These are phyloP conservation scores for Pseudobourletiella spinata DNA, from an alignment of 1,140 invertebrate species.

Conservation along the genomic window DNA sequence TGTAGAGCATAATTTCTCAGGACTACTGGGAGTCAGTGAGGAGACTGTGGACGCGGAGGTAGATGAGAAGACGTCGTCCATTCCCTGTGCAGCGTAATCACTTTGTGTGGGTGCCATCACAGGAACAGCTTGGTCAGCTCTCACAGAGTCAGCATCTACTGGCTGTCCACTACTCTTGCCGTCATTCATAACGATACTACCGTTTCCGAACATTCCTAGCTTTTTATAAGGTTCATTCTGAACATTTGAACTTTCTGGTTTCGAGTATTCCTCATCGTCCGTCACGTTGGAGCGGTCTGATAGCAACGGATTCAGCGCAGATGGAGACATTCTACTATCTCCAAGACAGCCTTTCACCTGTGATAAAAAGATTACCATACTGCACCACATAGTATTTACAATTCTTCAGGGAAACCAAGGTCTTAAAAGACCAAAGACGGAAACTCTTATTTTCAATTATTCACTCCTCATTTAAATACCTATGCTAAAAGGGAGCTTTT, in stretches of 20 bases:
- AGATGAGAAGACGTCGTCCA: not conserved
- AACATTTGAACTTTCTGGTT: not conserved
- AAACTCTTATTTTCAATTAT: too few relatives aligned
- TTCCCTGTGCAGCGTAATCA: not conserved
- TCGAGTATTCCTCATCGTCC: constrained; percentile 12
- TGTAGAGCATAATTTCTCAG: not conserved
- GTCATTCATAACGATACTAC: constrained; percentile 5
- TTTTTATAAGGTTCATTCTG: constrained; percentile 9
- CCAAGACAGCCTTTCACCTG: constrained; percentile 15
- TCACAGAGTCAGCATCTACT: not conserved
- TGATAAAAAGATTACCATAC: too few relatives aligned
- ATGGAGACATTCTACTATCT: constrained; percentile 9
- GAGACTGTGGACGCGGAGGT: not conserved
- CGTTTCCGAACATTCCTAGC: constrained; percentile 13
- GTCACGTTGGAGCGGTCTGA: constrained; percentile 1
- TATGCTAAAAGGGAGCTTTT: too few relatives aligned
- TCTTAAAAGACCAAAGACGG: too few relatives aligned
- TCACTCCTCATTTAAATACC: too few relatives aligned
- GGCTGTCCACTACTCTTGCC: not conserved
- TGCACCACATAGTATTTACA: too few relatives aligned
- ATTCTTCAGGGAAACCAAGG: too few relatives aligned
- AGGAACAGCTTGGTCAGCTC: not conserved
- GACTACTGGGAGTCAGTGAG: not conserved
- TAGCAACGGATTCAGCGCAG: constrained; percentile 15
- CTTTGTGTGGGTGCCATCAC: not conserved